Evolutionary conservation across 2,888 invertebrate species (phyloP), one percentile per base, ranked within the genome.

Genomic region (Lasioglossum marginatum): DNA sequence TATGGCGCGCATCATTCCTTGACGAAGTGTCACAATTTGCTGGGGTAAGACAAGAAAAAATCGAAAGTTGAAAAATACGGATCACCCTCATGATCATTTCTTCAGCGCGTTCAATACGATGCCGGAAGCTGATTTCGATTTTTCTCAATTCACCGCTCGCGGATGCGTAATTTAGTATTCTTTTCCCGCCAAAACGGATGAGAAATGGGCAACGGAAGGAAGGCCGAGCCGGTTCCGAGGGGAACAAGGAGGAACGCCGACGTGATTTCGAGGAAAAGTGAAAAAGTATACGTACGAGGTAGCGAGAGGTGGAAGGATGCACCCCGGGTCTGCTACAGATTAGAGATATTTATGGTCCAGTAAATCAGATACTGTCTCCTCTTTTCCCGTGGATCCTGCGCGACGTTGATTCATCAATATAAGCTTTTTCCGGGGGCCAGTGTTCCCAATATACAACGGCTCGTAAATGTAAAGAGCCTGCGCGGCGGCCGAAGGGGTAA

Each of bases 311-410:
- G 82, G 81, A 77, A 81, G 89, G 87, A 89, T 78, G 81, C 85
- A 80, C 52, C 23, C 75, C 88, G 86, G 87, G 83, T 87, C 86
- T 89, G 86, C 82, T 88, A 85, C 91, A 93, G 94, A 94, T 94
- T 94, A 93, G 91, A 92, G 92, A 94, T 94, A 93, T 94, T 94
- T 94, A 93, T 93, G 93, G 92, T 91, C 89, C 92, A 89, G 92
- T 94, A 93, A 93, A 94, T 94, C 93, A 94, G 90, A 92, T 90
- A 92, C 87, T 88, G 89, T 91, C 89, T 89, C 85, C 86, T 84
- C 91, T 89, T 87, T 89, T 84, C 86, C 87, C 31, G 84, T 81
- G 48, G 77, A 77, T 84, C 77, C 79, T 75, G 76, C 73, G 85
- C 88, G 88, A 91, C 84, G 88, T 91, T 92, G 91, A 92, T 92